phyloP scores from a whole-genome alignment of 2,888 invertebrate genomes.

The Hermaeophaga mercurialis region DNA sequence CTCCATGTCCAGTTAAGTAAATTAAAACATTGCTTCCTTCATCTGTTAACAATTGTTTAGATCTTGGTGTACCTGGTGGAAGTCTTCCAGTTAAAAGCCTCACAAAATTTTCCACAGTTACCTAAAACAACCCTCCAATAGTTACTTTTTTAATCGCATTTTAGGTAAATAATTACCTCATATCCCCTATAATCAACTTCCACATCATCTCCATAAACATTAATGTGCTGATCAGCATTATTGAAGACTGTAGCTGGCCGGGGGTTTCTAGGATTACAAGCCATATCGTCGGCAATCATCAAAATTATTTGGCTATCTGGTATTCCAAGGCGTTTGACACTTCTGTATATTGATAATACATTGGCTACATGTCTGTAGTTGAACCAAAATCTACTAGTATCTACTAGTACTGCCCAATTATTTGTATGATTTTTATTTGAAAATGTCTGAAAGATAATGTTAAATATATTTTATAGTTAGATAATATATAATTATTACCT shows the following conservation, averaged over 20 bases:
- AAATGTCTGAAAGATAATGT: conserved; percentile 14
- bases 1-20: conserved; percentile 96
- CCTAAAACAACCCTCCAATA: conserved; percentile 59
- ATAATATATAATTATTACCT: neutral
- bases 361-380: conserved; percentile 99
- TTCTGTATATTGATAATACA: conserved; percentile 95
- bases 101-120: conserved; percentile 98
- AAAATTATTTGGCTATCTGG: conserved; percentile 98
- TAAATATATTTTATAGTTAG: neutral
- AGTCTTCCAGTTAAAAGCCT: conserved; percentile 92
- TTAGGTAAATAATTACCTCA: conserved; percentile 62
- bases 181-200: conserved; percentile 98
- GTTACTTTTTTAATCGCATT: too few relatives aligned
- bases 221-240: conserved; percentile 96
- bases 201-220: conserved; percentile 99
- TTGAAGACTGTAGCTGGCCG: conserved; percentile 97
- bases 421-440: conserved; percentile 81
- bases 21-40: conserved; percentile 96
- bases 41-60: conserved; percentile 93
- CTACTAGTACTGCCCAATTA: conserved; percentile 99
- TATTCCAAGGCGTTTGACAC: conserved; percentile 97
- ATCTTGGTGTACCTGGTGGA: conserved; percentile 90
- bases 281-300: conserved; percentile 99
- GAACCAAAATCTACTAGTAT: conserved; percentile 99
- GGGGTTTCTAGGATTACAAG: conserved; percentile 97